Base-by-base conservation (phyloP, 2,113 vertebrate species). In the Pyrgilauda ruficollis region DNA sequence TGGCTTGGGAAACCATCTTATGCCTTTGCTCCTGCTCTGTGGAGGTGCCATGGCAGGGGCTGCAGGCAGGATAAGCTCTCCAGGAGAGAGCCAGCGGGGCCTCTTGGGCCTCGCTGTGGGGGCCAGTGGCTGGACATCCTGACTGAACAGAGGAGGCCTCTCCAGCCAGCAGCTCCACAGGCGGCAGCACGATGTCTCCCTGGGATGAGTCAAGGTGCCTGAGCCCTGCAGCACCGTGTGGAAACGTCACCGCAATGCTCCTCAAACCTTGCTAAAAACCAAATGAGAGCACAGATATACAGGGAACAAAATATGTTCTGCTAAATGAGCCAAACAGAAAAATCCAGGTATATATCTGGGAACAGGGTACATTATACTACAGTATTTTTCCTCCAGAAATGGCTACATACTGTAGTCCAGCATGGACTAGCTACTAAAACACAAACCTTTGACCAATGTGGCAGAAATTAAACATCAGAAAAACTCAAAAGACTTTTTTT, bases 101-200 rank as follows among this genome's bases (percentile, higher is more conserved):
- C 50, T 28, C 53, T 49, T 0, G 0, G 50, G 63, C 49, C 31
- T 22, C 2, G 2, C 13, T 1, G 1, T 5, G 14, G 1, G 7
- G 33, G 63, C 20, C 1, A 3, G 67, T 20, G 53, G 78, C 66
- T 5, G 8, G 72, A 27, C 5, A 2, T 46, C 37, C 41, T 4
- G 0, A 37, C 0, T 1, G 6, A 47, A 35, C 0, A 26, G 19
- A 0, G 4, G 44, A 79, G 72, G 44, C n/a, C 0, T 1, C 62
- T 56, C 37, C 1, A 1, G 58, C 8, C 10, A 63, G 52, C 0
- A 0, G 61, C 43, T 69, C 59, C 5, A 11, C 2, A 14, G 53
- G 55, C 0, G 0, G 35, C 1, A 11, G 23, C 79, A 74, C 21
- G 41, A 69, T 3, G 13, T 67, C 52, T 67, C 67, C 10, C 43